Conservation (phyloP, 2,113 vertebrate genomes). For the Takifugu bimaculatus region DNA sequence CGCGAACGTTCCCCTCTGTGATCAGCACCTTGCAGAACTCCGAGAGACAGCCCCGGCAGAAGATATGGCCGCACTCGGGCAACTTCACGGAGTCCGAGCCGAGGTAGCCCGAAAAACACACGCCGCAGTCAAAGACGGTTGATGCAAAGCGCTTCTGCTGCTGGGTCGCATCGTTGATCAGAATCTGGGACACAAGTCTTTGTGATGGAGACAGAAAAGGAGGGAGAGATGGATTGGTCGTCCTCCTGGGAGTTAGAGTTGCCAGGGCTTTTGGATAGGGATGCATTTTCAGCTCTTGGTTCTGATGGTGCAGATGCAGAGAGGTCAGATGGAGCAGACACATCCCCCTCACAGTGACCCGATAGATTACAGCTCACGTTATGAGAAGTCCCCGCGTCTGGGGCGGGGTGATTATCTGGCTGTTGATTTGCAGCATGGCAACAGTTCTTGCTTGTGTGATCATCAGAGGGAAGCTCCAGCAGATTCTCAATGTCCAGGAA, state of each 20-base stretch:
- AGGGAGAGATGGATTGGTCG: constrained; percentile 23
- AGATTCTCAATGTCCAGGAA: constrained; percentile 80
- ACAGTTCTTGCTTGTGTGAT: not conserved
- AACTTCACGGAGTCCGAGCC: constrained; percentile 82
- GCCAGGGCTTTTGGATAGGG: not conserved
- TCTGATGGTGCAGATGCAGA: not conserved
- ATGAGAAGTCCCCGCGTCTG: not conserved
- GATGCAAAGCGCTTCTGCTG: constrained; percentile 78
- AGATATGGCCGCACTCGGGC: constrained; percentile 80
- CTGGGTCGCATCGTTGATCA: constrained; percentile 82
- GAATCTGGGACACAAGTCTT: constrained; percentile 76
- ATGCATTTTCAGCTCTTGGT: not conserved
- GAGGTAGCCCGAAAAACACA: constrained; percentile 81
- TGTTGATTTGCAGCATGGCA: not conserved
- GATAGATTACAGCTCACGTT: not conserved
- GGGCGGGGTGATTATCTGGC: not conserved
- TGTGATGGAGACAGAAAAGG: constrained; percentile 65
- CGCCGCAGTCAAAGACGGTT: constrained; percentile 79
- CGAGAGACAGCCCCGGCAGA: constrained; percentile 81
- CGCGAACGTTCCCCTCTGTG: constrained; percentile 80
- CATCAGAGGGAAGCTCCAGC: constrained; percentile 72
- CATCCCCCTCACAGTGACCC: not conserved
- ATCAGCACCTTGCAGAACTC: constrained; percentile 86
- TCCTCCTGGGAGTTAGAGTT: not conserved
- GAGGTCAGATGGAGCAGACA: not conserved